Evolutionary conservation across 2,797 vertebrate genomes (phyloP), one percentile per base, ranked within the genome.

Genomic region (Mycteria americana): DNA sequence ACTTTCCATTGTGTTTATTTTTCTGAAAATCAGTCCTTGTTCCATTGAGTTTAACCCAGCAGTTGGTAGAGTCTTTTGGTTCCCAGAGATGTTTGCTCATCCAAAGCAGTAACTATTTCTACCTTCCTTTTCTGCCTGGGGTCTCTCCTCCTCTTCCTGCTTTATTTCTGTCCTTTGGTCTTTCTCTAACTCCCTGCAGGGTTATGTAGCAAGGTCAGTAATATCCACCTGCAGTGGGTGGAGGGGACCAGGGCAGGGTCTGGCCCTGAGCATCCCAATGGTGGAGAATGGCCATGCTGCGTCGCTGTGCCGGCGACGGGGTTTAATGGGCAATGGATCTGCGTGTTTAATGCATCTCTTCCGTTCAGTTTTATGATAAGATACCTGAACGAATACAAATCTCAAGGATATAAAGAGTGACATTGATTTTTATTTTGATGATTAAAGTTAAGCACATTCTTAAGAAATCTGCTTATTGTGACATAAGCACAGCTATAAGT

Each of bases 251-350:
- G 33, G 7, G 6, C 30, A 53, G 25, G 30, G 8, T 21, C 63
- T 39, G 7, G 2, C 31, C 31, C 56, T 30, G 12, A 75, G 33
- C 33, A 59, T 45, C 37, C 14, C 0, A 0, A 2, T 11, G 27
- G 21, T 14, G 27, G 39, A 25, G 22, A 41, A 46, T 16, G 30
- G 9, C 10, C 50, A 11, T 9, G 8, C 3, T 35, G 13, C 18
- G 9, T n/a, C n/a, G 18, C 8, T 35, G 21, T 76, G 27, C 27
- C 65, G 41, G 39, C 4, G 1, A 10, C 16, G 54, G 35, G 12
- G n/a, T 60, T 25, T 60, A 46, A 54, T 11, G 31, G 25, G 4
- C 18, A 45, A 35, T 9, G 23, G 21, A 50, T 50, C 30, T 45
- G 21, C n/a, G 23, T 31, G 30, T 51, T 85, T 28, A 76, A 59